Base-by-base conservation (phyloP, 2,888 invertebrate genomes). In the Netelia virgata region DNA sequence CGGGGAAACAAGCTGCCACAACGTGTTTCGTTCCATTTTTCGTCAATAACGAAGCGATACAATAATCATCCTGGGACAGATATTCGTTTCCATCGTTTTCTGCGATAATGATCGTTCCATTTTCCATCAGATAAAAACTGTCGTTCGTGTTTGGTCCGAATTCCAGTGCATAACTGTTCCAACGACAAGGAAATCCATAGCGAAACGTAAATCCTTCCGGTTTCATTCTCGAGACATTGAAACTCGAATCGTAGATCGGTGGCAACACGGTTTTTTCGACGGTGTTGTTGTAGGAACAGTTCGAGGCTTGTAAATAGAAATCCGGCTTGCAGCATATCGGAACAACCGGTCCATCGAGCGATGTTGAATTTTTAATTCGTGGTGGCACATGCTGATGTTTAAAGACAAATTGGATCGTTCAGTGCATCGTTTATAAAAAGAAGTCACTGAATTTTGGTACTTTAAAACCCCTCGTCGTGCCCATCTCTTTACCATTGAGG, bases 251-350 rank as follows among this genome's bases (percentile, higher is more conserved):
- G 82, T 82, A 88, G 11, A 89, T 80, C 23, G 55, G 64, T 3
- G 88, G 86, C 1, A 88, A 79, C 11, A 53, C 55, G 3, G 88
- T 57, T 1, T 87, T 78, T 1, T 66, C 16, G 1, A 69, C 75
- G 8, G 77, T 41, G 0, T 72, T 41, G 57, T 86, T 78, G 14
- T 85, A 74, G 43, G 75, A 20, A 79, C 88, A 88, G 10, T n/a
- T 66, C 1, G 75, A 55, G n/a, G 43, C 18, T 0, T 43, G 28
- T 14, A 88, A 80, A 80, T 88, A 89, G 11, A 80, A 36, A 1
- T 89, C 90, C 1, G 89, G 80, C 20, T 86, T 53, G 83, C 91
- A 91, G 84, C 91, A 91, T 64, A 90, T 83, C 41, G 88, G 76
- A 14, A 90, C 80, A 68, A 41, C 41, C 6, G 50, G 41, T n/a